phyloP scores from a whole-genome alignment of 2,797 vertebrate genomes.

The Dipus sagitta region DNA sequence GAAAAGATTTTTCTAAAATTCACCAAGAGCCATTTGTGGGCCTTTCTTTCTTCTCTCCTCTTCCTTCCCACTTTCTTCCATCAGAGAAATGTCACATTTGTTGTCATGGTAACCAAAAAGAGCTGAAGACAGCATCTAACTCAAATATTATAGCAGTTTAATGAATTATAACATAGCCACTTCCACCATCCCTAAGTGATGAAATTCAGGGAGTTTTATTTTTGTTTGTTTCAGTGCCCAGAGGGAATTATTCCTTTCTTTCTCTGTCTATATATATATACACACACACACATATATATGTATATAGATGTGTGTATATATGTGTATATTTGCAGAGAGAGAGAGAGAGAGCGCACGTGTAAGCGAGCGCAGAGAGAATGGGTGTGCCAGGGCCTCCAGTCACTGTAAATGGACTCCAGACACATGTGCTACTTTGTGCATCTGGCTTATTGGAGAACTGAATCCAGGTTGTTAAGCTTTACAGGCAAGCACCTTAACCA shows the following conservation, averaged over 20 bases:
- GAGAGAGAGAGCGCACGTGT: too few relatives aligned
- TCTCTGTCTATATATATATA: too few relatives aligned
- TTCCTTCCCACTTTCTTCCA: background rate
- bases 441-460: too few relatives aligned
- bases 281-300: too few relatives aligned
- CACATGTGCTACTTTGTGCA: too few relatives aligned
- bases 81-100: conserved; percentile 71
- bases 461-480: too few relatives aligned
- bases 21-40: background rate
- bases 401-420: too few relatives aligned
- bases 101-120: conserved; percentile 67
- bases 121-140: conserved; percentile 54
- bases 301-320: too few relatives aligned
- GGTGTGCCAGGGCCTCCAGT: too few relatives aligned
- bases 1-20: conserved; percentile 63
- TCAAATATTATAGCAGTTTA: conserved; percentile 53
- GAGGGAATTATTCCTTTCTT: conserved; percentile 19
- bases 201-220: background rate
- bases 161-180: conserved; percentile 15
- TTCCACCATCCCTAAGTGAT: background rate
- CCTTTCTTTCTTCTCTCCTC: background rate
- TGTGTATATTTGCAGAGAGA: too few relatives aligned
- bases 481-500: too few relatives aligned
- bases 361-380: too few relatives aligned
- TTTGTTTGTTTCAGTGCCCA: background rate